A percentile compares a stretch with the other conserved stretches of the same genome.
Evolutionary conservation across 2,888 invertebrate species (phyloP).

Genomic region (Rambutsinella grinnellia): DNA sequence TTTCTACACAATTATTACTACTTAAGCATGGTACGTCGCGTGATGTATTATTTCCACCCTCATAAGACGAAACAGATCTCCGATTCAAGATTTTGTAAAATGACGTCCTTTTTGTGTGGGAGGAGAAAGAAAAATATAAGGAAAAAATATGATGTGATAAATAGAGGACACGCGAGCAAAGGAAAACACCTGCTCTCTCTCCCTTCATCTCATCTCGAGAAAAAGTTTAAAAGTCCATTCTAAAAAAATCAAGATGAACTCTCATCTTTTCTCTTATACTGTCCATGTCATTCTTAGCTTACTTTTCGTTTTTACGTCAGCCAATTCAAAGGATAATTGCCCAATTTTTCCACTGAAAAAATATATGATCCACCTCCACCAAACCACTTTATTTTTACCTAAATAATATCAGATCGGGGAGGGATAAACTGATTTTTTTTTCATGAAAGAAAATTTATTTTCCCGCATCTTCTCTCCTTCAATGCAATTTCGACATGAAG

Average conservation of each 20-base stretch:
- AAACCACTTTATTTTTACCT: constrained; percentile 21
- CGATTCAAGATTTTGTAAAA: not conserved
- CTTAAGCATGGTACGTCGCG: constrained; percentile 23
- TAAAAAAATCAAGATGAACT: constrained; percentile 3
- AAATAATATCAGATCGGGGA: constrained; percentile 5
- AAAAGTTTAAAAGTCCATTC: constrained; percentile 1
- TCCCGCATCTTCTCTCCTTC: not conserved
- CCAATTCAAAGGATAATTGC: constrained; percentile 37
- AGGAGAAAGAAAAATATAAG: constrained; percentile 10
- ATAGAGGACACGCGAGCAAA: constrained; percentile 53
- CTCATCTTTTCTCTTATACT: not conserved
- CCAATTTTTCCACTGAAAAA: constrained; percentile 3
- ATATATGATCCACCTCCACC: not conserved
- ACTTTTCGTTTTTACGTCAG: constrained; percentile 22
- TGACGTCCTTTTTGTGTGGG: not conserved
- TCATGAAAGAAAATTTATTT: constrained; percentile 7
- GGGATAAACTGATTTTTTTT: constrained; percentile 14
- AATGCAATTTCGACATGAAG: not conserved
- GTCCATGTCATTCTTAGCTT: not conserved
- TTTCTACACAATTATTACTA: not conserved
- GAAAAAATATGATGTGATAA: constrained; percentile 51
- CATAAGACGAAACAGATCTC: not conserved
- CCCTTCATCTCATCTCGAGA: constrained; percentile 14
- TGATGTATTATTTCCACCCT: constrained; percentile 24
- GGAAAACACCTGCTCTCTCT: constrained; percentile 53